Evolutionary conservation across 2,888 invertebrate species (phyloP).

Genomic region (Ectemnius continuus): DNA sequence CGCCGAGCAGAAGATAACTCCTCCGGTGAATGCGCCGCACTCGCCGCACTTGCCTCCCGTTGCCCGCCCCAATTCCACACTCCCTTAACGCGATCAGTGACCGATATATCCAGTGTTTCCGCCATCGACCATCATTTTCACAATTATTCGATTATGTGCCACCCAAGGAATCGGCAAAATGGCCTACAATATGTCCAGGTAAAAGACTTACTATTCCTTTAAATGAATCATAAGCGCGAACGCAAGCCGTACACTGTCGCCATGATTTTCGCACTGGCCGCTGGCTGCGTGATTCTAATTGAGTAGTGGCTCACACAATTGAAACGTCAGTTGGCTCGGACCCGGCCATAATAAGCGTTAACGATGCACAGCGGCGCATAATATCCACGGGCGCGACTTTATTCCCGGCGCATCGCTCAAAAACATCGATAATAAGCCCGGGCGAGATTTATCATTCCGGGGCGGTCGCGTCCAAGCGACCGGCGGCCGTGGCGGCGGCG

Average conservation of each 20-base stretch:
- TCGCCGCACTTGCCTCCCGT: not conserved
- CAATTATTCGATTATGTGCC: no score
- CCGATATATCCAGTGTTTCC: constrained; percentile 6
- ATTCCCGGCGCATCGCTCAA: constrained; percentile 57
- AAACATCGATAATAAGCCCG: constrained; percentile 55
- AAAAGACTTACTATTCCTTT: no score
- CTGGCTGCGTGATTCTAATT: not conserved
- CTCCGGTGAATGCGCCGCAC: not conserved
- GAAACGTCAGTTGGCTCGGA: not conserved
- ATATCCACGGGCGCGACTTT: constrained; percentile 43
- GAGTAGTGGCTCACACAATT: not conserved
- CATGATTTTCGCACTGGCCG: not conserved
- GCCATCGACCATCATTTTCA: no score
- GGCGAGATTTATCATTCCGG: constrained; percentile 48
- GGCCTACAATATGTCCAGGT: no score
- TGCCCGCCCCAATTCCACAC: constrained; percentile 11
- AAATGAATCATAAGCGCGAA: no score
- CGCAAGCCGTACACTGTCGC: not conserved
- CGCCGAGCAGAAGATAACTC: constrained; percentile 10
- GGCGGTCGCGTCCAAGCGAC: not conserved
- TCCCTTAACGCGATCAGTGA: constrained; percentile 29
- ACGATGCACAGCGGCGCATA: constrained; percentile 19
- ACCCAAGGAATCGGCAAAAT: no score
- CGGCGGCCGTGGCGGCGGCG: constrained; percentile 25
- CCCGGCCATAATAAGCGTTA: not conserved